Conservation (phyloP, 2,888 invertebrate species). For the Drosophila infuscata region DNA sequence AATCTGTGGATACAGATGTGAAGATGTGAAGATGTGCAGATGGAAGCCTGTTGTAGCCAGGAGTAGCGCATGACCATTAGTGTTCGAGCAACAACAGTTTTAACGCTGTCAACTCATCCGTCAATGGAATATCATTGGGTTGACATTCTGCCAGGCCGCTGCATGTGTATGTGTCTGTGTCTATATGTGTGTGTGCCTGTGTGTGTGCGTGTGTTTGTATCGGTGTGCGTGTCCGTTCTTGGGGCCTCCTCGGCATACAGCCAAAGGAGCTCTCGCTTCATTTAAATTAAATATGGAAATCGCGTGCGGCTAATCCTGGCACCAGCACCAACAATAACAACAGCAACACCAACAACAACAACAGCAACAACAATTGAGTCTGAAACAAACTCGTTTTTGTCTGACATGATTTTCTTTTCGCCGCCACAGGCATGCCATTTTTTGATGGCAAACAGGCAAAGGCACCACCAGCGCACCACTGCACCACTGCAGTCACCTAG, state of each 20-base stretch:
- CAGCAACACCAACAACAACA: neutral
- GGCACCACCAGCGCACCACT: slow-evolving; percentile 56
- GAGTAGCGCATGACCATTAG: slow-evolving; percentile 74
- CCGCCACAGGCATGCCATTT: slow-evolving; percentile 57
- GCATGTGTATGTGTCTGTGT: slow-evolving; percentile 25
- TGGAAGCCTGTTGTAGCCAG: slow-evolving; percentile 21
- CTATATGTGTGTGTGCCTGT: slow-evolving; percentile 14
- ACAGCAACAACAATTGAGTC: slow-evolving; percentile 6
- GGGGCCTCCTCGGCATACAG: slow-evolving; percentile 29
- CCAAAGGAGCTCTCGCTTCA: slow-evolving; percentile 51
- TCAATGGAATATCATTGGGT: slow-evolving; percentile 84
- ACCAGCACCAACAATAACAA: slow-evolving; percentile 16
- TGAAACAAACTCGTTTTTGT: slow-evolving; percentile 59
- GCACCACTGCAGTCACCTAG: slow-evolving; percentile 29
- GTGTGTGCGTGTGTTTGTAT: slow-evolving; percentile 15
- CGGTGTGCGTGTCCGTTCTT: slow-evolving; percentile 53
- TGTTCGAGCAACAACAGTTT: slow-evolving; percentile 83
- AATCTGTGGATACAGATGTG: slow-evolving; percentile 1
- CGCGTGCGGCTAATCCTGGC: slow-evolving; percentile 80
- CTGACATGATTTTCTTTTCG: slow-evolving; percentile 67
- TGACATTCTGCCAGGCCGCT: slow-evolving; percentile 82
- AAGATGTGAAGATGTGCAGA: slow-evolving; percentile 15
- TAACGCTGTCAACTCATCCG: slow-evolving; percentile 85
- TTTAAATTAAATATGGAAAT: slow-evolving; percentile 83
- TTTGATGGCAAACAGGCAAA: slow-evolving; percentile 56